Conservation (phyloP, 2,113 vertebrate species). For the Octodon degus region DNA sequence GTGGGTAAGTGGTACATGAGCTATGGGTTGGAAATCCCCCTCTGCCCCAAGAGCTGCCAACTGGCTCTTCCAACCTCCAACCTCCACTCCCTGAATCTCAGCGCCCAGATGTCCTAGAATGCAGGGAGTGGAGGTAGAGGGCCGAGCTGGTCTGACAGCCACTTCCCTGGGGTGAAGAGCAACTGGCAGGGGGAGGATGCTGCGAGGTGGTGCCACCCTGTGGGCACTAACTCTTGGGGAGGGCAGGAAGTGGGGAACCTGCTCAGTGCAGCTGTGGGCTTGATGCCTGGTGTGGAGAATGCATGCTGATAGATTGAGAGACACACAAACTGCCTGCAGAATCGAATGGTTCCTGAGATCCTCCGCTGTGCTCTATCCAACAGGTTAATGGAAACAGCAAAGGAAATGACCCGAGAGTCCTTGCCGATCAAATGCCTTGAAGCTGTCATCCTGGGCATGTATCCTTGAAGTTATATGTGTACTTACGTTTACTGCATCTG, state of each 20-base stretch:
- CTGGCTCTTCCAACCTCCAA: not conserved
- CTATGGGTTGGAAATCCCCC: not conserved
- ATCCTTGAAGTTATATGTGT: constrained; percentile 88
- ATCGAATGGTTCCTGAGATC: constrained; percentile 50
- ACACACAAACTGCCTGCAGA: not conserved
- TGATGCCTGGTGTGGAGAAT: not conserved
- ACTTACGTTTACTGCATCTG: not conserved
- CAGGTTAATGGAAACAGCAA: constrained; percentile 98
- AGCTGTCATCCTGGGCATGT: constrained; percentile 98
- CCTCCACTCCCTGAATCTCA: not conserved
- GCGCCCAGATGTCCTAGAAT: not conserved
- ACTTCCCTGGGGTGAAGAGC: not conserved
- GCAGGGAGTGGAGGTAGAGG: not conserved
- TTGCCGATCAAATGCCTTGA: constrained; percentile 99
- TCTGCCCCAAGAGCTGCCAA: not conserved
- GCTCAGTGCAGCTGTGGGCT: not conserved
- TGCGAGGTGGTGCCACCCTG: not conserved
- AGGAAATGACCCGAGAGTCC: constrained; percentile 97
- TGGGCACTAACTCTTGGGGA: not conserved
- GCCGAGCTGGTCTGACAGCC: not conserved
- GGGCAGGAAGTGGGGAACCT: not conserved
- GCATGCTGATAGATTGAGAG: not conserved
- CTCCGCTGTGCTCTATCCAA: constrained; percentile 67
- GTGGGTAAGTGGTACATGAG: constrained; percentile 90
- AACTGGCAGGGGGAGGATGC: not conserved